Conservation (phyloP, 2,888 invertebrate genomes). For the Xylophagus ater region DNA sequence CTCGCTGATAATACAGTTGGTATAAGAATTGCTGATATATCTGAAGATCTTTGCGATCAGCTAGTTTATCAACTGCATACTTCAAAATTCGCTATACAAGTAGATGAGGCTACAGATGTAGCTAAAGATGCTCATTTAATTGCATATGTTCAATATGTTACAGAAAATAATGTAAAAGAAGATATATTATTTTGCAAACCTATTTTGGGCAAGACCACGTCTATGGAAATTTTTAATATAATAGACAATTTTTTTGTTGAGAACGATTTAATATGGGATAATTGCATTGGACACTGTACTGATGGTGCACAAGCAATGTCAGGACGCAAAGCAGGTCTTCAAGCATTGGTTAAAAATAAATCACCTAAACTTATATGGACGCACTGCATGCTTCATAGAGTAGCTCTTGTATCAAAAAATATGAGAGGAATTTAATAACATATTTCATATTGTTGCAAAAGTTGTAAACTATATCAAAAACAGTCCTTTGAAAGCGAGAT, state of each 20-base stretch:
- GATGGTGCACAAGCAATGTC: conserved; percentile 21
- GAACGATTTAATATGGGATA: conserved; percentile 19
- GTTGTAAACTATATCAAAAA: conserved; percentile 14
- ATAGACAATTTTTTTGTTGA: conserved; percentile 19
- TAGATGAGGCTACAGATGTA: conserved; percentile 21
- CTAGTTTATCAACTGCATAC: conserved; percentile 11
- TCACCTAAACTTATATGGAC: conserved; percentile 9
- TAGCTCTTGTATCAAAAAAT: conserved; percentile 7
- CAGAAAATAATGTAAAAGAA: conserved; percentile 17
- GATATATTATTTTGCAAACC: conserved; percentile 20
- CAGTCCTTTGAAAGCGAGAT: conserved; percentile 9
- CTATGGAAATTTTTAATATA: conserved; percentile 19
- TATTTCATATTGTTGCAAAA: conserved; percentile 4
- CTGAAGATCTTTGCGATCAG: conserved; percentile 22
- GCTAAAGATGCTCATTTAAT: conserved; percentile 18
- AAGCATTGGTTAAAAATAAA: conserved; percentile 6
- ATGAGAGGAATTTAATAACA: conserved; percentile 1
- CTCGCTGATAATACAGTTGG: conserved; percentile 27
- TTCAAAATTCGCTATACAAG: conserved; percentile 17
- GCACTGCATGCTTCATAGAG: conserved; percentile 12
- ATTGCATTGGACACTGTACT: conserved; percentile 21
- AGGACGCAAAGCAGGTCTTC: conserved; percentile 10
- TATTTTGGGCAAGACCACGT: conserved; percentile 17
- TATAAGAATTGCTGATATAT: conserved; percentile 27
- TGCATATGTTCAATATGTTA: conserved; percentile 19